Evolutionary conservation across 2,797 vertebrate genomes (phyloP).

Genomic region (Gymnocypris eckloni): DNA sequence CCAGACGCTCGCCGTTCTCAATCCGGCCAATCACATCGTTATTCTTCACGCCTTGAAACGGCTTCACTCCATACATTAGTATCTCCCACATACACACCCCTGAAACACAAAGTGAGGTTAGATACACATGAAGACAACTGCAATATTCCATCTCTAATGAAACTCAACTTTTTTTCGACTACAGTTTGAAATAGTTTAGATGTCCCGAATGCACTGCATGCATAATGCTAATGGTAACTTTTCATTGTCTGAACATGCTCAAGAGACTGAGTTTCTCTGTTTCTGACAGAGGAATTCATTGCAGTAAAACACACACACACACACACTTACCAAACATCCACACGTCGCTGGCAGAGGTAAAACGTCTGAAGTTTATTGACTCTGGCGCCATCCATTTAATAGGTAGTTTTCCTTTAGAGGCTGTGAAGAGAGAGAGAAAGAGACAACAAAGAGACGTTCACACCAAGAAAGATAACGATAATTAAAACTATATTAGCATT

Average conservation of each 20-base stretch:
- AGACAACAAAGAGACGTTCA: background rate
- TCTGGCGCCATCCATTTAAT: slow-evolving; percentile 99
- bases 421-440: slow-evolving; percentile 70
- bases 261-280: background rate
- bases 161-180: background rate
- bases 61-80: slow-evolving; percentile 97
- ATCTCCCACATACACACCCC: slow-evolving; percentile 97
- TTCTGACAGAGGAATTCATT: slow-evolving; percentile 24
- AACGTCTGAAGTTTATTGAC: slow-evolving; percentile 98
- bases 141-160: background rate
- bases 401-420: slow-evolving; percentile 98
- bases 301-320: slow-evolving; percentile 3
- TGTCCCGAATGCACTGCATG: background rate
- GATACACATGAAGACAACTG: background rate
- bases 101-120: slow-evolving; percentile 52
- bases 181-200: background rate
- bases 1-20: slow-evolving; percentile 95
- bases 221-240: background rate
- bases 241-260: background rate
- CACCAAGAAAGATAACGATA: background rate
- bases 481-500: background rate
- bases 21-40: slow-evolving; percentile 98
- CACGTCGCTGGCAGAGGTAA: slow-evolving; percentile 98
- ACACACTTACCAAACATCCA: slow-evolving; percentile 98
- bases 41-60: slow-evolving; percentile 99